These are phyloP conservation scores for Gryllus longicercus DNA, from an alignment of 2,888 invertebrate genomes.

Conservation along the genomic window DNA sequence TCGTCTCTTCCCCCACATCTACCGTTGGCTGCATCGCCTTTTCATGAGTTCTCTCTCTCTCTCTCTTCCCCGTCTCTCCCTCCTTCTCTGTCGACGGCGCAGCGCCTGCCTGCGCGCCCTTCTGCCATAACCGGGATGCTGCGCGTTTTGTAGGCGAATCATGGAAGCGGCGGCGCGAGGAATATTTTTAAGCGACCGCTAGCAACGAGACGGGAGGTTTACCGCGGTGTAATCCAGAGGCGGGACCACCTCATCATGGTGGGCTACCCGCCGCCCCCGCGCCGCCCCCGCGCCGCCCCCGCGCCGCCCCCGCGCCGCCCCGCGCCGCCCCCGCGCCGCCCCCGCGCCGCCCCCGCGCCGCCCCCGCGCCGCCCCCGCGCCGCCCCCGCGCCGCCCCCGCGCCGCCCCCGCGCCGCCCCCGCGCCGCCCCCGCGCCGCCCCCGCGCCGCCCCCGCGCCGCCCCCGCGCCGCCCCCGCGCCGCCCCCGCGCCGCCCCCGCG, in stretches of 20 bases:
- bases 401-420: neutral
- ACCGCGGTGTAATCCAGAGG: neutral
- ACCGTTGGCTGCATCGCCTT: too few species aligned
- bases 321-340: neutral
- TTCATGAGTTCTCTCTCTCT: too few species aligned
- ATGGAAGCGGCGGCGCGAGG: neutral
- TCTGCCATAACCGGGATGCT: neutral
- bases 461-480: neutral
- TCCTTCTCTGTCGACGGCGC: too few species aligned
- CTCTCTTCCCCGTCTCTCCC: too few species aligned
- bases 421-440: neutral
- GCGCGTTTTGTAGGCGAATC: conserved; percentile 3
- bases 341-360: neutral
- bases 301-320: neutral
- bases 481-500: neutral
- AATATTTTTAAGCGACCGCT: neutral
- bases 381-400: neutral
- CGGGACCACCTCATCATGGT: neutral
- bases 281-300: neutral
- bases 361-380: neutral
- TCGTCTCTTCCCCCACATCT: too few species aligned
- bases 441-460: neutral
- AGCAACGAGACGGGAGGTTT: neutral
- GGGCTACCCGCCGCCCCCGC: neutral
- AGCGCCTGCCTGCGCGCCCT: neutral